Conservation (phyloP, 2,113 vertebrate species). For the Pelvicachromis taeniatus region DNA sequence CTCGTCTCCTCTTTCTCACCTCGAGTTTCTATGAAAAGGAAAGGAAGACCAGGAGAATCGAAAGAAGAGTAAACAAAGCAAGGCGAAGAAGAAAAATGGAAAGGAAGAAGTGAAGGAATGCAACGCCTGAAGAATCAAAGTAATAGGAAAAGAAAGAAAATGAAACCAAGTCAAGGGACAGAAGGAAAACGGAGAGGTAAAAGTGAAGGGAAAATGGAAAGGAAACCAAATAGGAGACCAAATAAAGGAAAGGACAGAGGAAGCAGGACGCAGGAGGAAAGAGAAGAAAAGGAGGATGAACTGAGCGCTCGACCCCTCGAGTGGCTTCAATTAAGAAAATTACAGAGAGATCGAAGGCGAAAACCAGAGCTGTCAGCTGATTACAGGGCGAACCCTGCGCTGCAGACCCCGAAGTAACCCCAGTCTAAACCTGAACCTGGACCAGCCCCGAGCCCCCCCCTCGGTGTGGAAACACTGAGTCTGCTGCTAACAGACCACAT, state of each 20-base stretch:
- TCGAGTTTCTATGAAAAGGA: accelerated
- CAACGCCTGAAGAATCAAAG: background rate
- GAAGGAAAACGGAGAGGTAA: background rate
- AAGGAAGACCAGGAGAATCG: background rate
- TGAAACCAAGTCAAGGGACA: background rate
- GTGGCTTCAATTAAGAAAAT: constrained; percentile 62
- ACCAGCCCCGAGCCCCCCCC: background rate
- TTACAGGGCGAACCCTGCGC: constrained; percentile 35
- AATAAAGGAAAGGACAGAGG: background rate
- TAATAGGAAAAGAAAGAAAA: background rate
- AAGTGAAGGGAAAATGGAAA: background rate
- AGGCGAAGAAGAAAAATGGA: background rate
- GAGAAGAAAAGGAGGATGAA: background rate
- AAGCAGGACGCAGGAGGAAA: background rate
- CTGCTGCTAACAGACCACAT: background rate
- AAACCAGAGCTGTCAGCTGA: constrained; percentile 34
- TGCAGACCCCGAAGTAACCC: constrained; percentile 2
- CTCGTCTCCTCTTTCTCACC: background rate
- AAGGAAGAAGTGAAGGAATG: background rate
- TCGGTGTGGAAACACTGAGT: constrained; percentile 21
- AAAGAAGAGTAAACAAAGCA: background rate
- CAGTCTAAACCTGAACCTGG: constrained; percentile 46
- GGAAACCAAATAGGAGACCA: background rate
- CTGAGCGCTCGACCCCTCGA: constrained; percentile 36
- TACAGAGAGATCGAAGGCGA: constrained; percentile 31